Percentiles rank a stretch among this genome's conserved stretches.
Conservation (phyloP, 2,113 vertebrate genomes). For the Turdus rufiventris region DNA sequence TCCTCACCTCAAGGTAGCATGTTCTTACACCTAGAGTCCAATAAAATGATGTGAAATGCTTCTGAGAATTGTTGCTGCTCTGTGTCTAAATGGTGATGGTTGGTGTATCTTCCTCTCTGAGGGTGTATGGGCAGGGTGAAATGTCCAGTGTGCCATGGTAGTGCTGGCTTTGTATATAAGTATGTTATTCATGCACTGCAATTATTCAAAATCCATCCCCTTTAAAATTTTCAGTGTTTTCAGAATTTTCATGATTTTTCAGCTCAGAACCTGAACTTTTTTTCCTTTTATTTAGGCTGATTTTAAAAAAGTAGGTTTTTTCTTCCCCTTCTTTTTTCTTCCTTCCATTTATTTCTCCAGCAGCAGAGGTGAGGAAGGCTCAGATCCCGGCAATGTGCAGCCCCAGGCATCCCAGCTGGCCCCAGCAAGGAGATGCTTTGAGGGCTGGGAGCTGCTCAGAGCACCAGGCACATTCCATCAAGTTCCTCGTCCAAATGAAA, state of each 20-base stretch:
- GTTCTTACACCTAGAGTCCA: not conserved
- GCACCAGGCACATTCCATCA: slow-evolving; percentile 27
- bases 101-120: not conserved
- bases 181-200: fast-evolving
- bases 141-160: not conserved
- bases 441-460: not conserved
- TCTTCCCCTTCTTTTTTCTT: not conserved
- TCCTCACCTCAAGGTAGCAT: fast-evolving
- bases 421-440: not conserved
- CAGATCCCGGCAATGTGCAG: not conserved
- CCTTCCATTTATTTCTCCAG: not conserved
- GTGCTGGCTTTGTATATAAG: not conserved
- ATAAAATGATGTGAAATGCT: not conserved
- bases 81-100: not conserved
- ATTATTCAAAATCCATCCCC: not conserved
- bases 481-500: not conserved
- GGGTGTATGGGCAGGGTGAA: not conserved
- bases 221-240: not conserved
- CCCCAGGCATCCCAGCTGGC: not conserved
- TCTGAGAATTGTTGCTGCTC: not conserved
- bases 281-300: not conserved
- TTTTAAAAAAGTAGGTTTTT: fast-evolving
- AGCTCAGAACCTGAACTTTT: not conserved
- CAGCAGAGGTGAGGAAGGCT: not conserved
- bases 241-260: not conserved